phyloP scores from a whole-genome alignment of 92 coral and sea anemone genomes.

The Diadumene lineata region DNA sequence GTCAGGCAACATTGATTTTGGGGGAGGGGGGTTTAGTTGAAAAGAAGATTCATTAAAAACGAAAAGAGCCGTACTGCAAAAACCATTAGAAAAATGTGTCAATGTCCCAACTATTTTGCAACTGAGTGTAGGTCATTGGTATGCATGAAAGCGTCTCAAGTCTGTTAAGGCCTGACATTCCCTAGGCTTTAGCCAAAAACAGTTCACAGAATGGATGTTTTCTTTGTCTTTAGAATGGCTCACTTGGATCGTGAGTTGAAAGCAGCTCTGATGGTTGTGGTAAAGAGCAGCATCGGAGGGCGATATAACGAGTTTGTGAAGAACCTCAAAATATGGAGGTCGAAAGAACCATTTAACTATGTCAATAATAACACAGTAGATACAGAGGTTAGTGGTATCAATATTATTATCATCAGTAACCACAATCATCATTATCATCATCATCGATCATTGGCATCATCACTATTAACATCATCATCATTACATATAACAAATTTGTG shows the following conservation, averaged over 20 bases:
- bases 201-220: too few relatives aligned
- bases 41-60: too few relatives aligned
- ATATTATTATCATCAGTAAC: not conserved
- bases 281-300: slow-evolving; percentile 59
- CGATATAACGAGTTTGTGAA: slow-evolving; percentile 61
- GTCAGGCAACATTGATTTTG: too few relatives aligned
- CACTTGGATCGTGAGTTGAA: slow-evolving; percentile 45
- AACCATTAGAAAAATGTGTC: too few relatives aligned
- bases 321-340: slow-evolving; percentile 55
- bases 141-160: too few relatives aligned
- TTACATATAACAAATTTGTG: too few relatives aligned
- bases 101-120: too few relatives aligned
- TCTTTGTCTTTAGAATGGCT: not conserved
- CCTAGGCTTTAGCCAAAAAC: too few relatives aligned
- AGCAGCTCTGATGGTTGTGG: slow-evolving; percentile 70
- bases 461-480: not conserved
- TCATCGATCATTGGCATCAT: not conserved
- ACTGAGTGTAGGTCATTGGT: too few relatives aligned
- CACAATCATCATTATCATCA: not conserved
- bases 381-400: not conserved
- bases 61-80: too few relatives aligned
- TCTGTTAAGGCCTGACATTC: too few relatives aligned
- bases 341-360: slow-evolving; percentile 72
- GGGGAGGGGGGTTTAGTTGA: too few relatives aligned
- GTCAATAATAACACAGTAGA: slow-evolving; percentile 6